A percentile compares a stretch with the other conserved stretches of the same genome.
Evolutionary conservation across 2,113 vertebrate species (phyloP).

Genomic region (Micronycteris hirsuta): DNA sequence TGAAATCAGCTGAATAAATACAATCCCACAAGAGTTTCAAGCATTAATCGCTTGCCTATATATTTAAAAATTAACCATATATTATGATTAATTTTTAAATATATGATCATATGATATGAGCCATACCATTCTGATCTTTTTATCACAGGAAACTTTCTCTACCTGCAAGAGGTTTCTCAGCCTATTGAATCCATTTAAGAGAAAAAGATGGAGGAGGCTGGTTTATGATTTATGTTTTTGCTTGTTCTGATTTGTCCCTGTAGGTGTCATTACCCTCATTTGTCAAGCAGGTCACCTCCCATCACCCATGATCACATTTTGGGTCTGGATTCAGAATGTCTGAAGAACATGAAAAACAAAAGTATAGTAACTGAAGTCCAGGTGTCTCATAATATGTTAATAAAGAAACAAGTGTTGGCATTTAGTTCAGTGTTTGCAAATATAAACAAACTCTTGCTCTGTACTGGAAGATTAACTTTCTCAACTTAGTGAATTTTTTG

Average conservation of each 20-base stretch:
- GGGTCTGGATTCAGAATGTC: neutral
- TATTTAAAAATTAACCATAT: fast-evolving
- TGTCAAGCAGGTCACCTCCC: too few relatives aligned
- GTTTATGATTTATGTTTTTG: neutral
- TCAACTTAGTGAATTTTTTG: neutral
- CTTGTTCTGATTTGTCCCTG: neutral
- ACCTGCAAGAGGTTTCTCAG: neutral
- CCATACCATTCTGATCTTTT: neutral
- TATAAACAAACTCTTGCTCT: neutral
- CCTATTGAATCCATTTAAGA: neutral
- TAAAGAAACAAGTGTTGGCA: neutral
- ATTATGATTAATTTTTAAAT: too few relatives aligned
- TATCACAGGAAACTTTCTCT: too few relatives aligned
- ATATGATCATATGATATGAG: too few relatives aligned
- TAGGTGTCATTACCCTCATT: neutral
- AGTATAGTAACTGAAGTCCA: neutral
- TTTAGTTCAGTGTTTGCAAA: neutral
- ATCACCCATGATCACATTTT: neutral
- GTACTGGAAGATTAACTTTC: neutral
- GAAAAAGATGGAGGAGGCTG: neutral
- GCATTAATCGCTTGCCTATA: fast-evolving
- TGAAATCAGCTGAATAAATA: neutral
- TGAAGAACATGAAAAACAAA: neutral
- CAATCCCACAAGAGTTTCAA: fast-evolving
- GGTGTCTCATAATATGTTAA: neutral